These are phyloP conservation scores for Agrochola lychnidis DNA, from an alignment of 2,888 invertebrate genomes.

Conservation along the genomic window DNA sequence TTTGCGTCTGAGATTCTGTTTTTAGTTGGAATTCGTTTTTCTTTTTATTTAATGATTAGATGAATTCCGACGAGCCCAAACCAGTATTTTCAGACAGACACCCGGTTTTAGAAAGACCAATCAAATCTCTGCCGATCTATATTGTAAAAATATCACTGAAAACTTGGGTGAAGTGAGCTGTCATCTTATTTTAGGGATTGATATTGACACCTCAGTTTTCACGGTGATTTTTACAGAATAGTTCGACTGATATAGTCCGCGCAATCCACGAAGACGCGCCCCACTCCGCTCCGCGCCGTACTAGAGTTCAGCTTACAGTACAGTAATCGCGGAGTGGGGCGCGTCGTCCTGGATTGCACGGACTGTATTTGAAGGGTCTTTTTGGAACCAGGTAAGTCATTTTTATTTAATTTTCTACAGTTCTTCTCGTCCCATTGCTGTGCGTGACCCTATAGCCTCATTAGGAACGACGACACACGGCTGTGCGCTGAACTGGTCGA, in stretches of 20 bases:
- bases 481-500: conserved; percentile 83
- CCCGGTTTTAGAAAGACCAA: conserved; percentile 15
- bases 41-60: not conserved
- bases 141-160: not conserved
- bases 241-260: not conserved
- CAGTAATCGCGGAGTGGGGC: no score
- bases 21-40: conserved; percentile 4
- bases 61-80: conserved; percentile 13
- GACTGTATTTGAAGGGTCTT: conserved; percentile 4
- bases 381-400: conserved; percentile 22
- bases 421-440: conserved; percentile 67
- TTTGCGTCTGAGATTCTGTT: conserved; percentile 32
- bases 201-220: not conserved
- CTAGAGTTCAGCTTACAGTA: no score
- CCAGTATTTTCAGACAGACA: conserved; percentile 11
- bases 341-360: no score
- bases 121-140: not conserved
- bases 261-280: no score
- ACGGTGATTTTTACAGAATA: not conserved
- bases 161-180: not conserved
- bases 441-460: conserved; percentile 80
- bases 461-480: conserved; percentile 90
- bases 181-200: not conserved
- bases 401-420: conserved; percentile 7
- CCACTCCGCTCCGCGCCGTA: no score